A percentile compares a stretch with the other conserved stretches of the same genome.
phyloP scores from a whole-genome alignment of 1,140 invertebrate genomes.

The Drosophila lini region DNA sequence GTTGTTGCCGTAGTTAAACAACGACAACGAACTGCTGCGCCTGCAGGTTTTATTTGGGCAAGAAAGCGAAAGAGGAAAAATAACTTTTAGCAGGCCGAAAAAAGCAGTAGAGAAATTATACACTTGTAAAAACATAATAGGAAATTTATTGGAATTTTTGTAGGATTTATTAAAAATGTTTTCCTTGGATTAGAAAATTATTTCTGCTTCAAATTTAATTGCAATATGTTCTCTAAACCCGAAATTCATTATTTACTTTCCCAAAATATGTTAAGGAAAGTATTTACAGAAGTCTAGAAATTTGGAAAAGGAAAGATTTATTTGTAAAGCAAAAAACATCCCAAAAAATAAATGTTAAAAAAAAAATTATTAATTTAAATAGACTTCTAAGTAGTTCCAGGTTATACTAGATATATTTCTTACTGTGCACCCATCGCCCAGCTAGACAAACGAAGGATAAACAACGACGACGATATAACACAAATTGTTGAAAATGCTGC shows the following conservation, averaged over 20 bases:
- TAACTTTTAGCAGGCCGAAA: conserved; percentile 59
- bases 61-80: conserved; percentile 44
- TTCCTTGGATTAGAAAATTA: too few relatives aligned
- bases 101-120: conserved; percentile 58
- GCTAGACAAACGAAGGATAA: conserved; percentile 71
- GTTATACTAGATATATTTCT: neutral
- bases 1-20: conserved; percentile 36
- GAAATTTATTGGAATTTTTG: too few relatives aligned
- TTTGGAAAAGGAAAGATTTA: too few relatives aligned
- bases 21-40: conserved; percentile 58
- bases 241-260: too few relatives aligned
- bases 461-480: conserved; percentile 62
- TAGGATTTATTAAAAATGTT: neutral
- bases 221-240: too few relatives aligned
- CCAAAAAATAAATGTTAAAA: neutral
- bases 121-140: neutral
- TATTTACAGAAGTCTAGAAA: too few relatives aligned
- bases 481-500: conserved; percentile 75
- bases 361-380: neutral
- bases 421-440: conserved; percentile 3
- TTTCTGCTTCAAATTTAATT: too few relatives aligned
- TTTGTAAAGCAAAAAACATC: too few relatives aligned
- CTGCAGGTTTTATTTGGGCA: conserved; percentile 72
- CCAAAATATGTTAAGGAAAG: too few relatives aligned
- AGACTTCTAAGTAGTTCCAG: too few relatives aligned